Evolutionary conservation across 2,797 vertebrate species (phyloP).

Genomic region (Danionella dracula): DNA sequence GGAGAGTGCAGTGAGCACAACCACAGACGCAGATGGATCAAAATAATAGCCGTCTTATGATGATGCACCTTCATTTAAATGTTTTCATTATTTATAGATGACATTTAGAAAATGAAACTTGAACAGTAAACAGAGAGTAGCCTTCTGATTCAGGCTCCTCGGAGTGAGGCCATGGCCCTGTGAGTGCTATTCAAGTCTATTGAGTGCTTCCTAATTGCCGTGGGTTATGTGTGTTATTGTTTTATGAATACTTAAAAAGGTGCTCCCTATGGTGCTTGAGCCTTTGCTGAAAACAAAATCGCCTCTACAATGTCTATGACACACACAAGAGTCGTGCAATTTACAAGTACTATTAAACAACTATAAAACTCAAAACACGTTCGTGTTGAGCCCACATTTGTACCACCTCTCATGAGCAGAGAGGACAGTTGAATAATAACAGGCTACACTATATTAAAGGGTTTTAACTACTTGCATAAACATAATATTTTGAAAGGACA

Average conservation of each 20-base stretch:
- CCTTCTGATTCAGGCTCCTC: conserved; percentile 3
- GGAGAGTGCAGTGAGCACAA: conserved; percentile 1
- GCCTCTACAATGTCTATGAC: conserved; percentile 4
- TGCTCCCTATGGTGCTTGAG: conserved; percentile 14
- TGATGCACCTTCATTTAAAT: conserved; percentile 21
- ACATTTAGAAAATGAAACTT: conserved; percentile 27
- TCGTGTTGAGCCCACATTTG: conserved; percentile 17
- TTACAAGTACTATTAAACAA: conserved; percentile 47
- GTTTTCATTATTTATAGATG: conserved; percentile 23
- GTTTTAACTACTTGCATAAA: background rate
- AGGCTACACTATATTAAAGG: background rate
- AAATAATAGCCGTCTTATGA: conserved; percentile 21
- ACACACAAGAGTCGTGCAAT: conserved; percentile 22
- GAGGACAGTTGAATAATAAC: conserved; percentile 32
- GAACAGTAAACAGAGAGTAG: conserved; percentile 13
- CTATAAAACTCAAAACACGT: conserved; percentile 32
- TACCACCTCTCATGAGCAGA: conserved; percentile 25
- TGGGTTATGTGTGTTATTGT: conserved; percentile 37
- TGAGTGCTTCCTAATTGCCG: conserved; percentile 45
- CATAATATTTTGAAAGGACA: background rate
- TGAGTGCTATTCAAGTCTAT: conserved; percentile 42
- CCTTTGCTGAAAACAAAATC: conserved; percentile 21
- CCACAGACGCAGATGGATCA: conserved; percentile 9
- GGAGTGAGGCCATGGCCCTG: conserved; percentile 25
- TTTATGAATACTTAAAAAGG: conserved; percentile 46